Evolutionary conservation across 2,113 vertebrate species (phyloP).

Genomic region (Upupa epops): DNA sequence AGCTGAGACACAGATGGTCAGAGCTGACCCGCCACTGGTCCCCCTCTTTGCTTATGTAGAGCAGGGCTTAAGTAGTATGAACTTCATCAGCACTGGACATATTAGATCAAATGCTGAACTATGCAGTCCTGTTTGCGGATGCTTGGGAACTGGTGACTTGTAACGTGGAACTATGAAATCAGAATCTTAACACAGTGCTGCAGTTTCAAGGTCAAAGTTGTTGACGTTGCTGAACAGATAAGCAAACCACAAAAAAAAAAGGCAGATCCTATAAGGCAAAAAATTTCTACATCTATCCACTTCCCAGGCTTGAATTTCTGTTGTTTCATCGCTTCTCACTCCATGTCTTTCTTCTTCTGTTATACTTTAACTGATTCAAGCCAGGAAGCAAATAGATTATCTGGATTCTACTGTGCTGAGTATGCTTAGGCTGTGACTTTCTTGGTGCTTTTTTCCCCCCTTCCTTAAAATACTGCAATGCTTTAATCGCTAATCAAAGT

Average conservation of each 20-base stretch:
- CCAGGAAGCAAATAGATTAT: not conserved
- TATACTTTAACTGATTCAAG: not conserved
- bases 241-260: not conserved
- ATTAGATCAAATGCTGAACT: not conserved
- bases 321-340: not conserved
- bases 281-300: not conserved
- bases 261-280: not conserved
- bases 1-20: not conserved
- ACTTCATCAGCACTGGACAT: accelerated
- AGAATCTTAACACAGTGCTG: accelerated
- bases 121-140: not conserved
- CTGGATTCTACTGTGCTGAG: not conserved
- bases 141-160: not conserved
- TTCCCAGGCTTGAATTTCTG: not conserved
- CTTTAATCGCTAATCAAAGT: not conserved
- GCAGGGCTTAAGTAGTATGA: not conserved
- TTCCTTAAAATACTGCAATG: not conserved
- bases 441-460: not conserved
- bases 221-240: not conserved
- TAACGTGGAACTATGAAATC: not conserved
- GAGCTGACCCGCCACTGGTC: accelerated
- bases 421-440: not conserved
- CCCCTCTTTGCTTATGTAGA: not conserved
- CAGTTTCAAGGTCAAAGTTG: not conserved
- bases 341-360: not conserved